These are phyloP conservation scores for Hippocampus comes DNA, from an alignment of 2,113 vertebrate species.

Conservation along the genomic window DNA sequence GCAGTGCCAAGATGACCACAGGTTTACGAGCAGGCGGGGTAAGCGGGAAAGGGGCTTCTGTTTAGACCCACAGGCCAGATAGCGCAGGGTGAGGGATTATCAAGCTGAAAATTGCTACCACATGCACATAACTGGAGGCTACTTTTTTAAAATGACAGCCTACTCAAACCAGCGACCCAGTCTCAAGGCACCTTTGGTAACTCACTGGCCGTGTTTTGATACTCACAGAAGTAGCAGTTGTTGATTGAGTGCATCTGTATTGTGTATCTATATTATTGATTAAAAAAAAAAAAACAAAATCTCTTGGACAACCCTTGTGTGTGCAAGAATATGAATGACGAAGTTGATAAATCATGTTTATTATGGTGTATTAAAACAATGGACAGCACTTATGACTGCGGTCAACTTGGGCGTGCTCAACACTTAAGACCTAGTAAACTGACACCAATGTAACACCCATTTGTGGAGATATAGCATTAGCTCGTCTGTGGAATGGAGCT, in stretches of 20 bases:
- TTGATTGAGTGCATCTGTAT: neutral
- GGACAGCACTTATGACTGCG: neutral
- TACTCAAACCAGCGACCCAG: constrained; percentile 10
- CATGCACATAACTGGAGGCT: constrained; percentile 44
- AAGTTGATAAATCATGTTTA: neutral
- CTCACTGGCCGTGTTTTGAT: neutral
- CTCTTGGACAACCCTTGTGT: neutral
- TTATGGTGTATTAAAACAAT: neutral
- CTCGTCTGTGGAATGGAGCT: too few relatives aligned
- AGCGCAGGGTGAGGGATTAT: constrained; percentile 30
- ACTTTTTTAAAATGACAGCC: constrained; percentile 30
- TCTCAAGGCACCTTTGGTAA: neutral
- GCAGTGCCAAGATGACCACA: constrained; percentile 38
- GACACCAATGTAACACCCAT: too few relatives aligned
- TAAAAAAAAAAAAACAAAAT: neutral
- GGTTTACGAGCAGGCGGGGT: constrained; percentile 46
- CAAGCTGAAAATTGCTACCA: constrained; percentile 61
- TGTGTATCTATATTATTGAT: neutral
- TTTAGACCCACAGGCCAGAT: constrained; percentile 25
- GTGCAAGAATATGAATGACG: neutral
- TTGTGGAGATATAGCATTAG: too few relatives aligned
- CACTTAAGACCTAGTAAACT: too few relatives aligned
- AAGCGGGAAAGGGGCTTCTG: constrained; percentile 26
- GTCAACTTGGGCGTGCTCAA: neutral
- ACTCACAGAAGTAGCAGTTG: neutral